phyloP scores from a whole-genome alignment of 92 coral and sea anemone genomes.

The Phenganax marumi region DNA sequence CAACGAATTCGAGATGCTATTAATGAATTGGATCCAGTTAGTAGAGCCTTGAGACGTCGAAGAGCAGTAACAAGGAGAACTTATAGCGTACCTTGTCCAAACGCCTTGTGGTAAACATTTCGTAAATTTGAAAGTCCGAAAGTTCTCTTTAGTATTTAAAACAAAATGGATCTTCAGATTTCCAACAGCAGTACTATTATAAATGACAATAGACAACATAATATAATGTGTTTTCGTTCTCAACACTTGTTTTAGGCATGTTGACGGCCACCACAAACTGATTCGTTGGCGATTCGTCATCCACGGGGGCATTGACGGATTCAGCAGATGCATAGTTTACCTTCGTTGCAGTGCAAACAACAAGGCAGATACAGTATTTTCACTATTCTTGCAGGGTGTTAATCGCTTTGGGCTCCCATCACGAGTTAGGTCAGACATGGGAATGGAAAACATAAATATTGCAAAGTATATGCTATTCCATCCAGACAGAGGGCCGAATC shows the following conservation, averaged over 20 bases:
- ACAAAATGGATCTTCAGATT: background rate
- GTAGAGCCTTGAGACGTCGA: constrained; percentile 60
- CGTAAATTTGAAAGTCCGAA: too few relatives aligned
- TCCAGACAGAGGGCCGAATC: constrained; percentile 40
- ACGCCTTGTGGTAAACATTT: constrained; percentile 57
- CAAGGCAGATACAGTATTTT: constrained; percentile 54
- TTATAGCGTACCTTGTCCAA: constrained; percentile 61
- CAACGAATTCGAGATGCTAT: constrained; percentile 61
- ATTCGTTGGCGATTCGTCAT: constrained; percentile 52
- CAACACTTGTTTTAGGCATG: constrained; percentile 34
- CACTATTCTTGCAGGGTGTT: constrained; percentile 52
- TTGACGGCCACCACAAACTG: constrained; percentile 54
- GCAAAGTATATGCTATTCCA: constrained; percentile 57
- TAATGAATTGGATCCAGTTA: constrained; percentile 58
- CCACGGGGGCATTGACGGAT: constrained; percentile 64
- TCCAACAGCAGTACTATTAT: background rate
- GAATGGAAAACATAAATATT: constrained; percentile 58
- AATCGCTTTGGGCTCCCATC: constrained; percentile 52
- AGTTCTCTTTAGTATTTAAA: too few relatives aligned
- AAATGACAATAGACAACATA: background rate
- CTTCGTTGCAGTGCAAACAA: constrained; percentile 50
- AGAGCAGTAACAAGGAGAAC: constrained; percentile 50
- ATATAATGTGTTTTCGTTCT: background rate
- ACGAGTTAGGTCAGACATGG: constrained; percentile 57
- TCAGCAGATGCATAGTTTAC: constrained; percentile 44